Evolutionary conservation across 2,888 invertebrate species (phyloP).

Genomic region (Salpingus planirostris): DNA sequence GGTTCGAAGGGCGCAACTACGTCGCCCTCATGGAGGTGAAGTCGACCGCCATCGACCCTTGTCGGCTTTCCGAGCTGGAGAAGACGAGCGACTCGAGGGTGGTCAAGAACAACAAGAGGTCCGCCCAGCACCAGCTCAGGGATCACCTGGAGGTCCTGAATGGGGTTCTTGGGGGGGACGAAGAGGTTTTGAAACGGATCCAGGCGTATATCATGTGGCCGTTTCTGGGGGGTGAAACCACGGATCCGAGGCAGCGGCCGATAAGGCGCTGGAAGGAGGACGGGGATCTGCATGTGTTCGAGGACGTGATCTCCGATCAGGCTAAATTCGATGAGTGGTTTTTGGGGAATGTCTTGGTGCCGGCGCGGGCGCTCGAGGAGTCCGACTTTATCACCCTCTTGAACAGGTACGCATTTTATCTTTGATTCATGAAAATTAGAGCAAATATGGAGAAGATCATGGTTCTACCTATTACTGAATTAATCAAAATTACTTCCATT

Average conservation of each 20-base stretch:
- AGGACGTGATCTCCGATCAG: conserved; percentile 25
- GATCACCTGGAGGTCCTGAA: conserved; percentile 35
- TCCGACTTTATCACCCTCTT: conserved; percentile 26
- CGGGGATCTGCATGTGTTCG: conserved; percentile 32
- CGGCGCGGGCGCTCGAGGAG: conserved; percentile 10
- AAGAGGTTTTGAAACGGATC: conserved; percentile 17
- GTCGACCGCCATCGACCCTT: conserved; percentile 30
- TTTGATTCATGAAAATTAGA: too few species aligned
- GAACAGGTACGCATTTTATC: conserved; percentile 31
- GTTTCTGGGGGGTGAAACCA: conserved; percentile 29
- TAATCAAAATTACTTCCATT: too few species aligned
- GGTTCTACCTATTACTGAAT: too few species aligned
- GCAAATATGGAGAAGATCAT: too few species aligned
- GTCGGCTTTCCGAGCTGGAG: conserved; percentile 21
- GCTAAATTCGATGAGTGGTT: conserved; percentile 32
- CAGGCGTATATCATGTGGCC: conserved; percentile 37
- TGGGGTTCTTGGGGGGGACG: conserved; percentile 15
- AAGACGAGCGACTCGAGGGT: conserved; percentile 32
- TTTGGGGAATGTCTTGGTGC: conserved; percentile 19
- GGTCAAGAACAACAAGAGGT: conserved; percentile 37
- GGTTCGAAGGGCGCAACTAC: conserved; percentile 25
- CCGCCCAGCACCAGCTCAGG: conserved; percentile 36
- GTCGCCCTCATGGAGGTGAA: conserved; percentile 33
- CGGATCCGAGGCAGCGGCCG: conserved; percentile 28
- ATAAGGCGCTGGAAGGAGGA: conserved; percentile 35